Evolutionary conservation across 2,888 invertebrate species (phyloP).

Genomic region (Acanthosoma haemorrhoidale): DNA sequence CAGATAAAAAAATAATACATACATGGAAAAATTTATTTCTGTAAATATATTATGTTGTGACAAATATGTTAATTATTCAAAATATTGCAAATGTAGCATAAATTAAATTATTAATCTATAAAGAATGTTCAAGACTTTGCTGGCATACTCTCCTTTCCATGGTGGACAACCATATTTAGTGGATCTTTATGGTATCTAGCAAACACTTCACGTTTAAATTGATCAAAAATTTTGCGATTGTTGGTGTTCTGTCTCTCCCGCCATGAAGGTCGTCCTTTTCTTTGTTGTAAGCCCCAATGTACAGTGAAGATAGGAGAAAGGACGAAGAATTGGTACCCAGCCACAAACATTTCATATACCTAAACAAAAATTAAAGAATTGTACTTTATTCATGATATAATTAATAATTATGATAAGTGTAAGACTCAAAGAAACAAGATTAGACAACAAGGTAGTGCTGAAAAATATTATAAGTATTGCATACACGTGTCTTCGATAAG

Average conservation of each 20-base stretch:
- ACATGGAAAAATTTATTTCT: too few relatives aligned
- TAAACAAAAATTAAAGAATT: constrained; percentile 46
- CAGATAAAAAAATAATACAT: too few relatives aligned
- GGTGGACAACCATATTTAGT: constrained; percentile 37
- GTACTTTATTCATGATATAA: too few relatives aligned
- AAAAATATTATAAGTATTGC: too few relatives aligned
- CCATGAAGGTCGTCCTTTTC: constrained; percentile 74
- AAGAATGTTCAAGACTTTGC: background rate
- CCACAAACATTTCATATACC: constrained; percentile 89
- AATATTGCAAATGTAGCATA: background rate
- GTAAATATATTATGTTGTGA: too few relatives aligned
- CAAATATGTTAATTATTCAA: background rate
- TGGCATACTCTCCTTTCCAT: constrained; percentile 29
- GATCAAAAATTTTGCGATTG: constrained; percentile 74
- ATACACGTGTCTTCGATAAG: too few relatives aligned
- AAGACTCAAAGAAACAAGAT: too few relatives aligned
- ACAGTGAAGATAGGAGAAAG: constrained; percentile 83
- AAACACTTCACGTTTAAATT: constrained; percentile 76
- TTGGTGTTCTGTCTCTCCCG: constrained; percentile 78
- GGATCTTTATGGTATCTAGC: constrained; percentile 57
- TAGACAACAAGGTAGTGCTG: too few relatives aligned
- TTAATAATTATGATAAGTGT: too few relatives aligned
- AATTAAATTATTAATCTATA: background rate
- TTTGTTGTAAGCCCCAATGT: constrained; percentile 82
- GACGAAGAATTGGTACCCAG: constrained; percentile 81